phyloP scores from a whole-genome alignment of 1,140 invertebrate species.

The Mylabris phalerata region DNA sequence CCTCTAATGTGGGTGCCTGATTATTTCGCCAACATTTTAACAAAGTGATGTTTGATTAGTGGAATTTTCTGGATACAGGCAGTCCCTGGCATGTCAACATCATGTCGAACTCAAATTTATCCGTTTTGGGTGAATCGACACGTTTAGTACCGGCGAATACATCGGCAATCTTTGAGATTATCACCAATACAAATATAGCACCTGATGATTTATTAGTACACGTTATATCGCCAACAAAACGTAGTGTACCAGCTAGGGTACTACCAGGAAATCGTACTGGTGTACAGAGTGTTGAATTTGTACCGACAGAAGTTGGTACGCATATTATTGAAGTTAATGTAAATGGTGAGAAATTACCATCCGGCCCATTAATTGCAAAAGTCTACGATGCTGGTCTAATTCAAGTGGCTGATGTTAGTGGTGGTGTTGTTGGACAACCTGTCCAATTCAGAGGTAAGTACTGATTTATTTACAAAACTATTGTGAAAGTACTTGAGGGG shows the following conservation, averaged over 20 bases:
- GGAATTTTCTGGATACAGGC: slow-evolving; percentile 49
- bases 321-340: slow-evolving; percentile 79
- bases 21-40: no score
- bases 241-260: slow-evolving; percentile 60
- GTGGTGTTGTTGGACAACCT: slow-evolving; percentile 83
- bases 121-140: slow-evolving; percentile 76
- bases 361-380: slow-evolving; percentile 81
- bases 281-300: slow-evolving; percentile 82
- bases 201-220: slow-evolving; percentile 47
- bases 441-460: slow-evolving; percentile 83
- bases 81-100: slow-evolving; percentile 87
- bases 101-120: slow-evolving; percentile 55
- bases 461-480: background rate
- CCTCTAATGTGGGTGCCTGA: no score
- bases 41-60: no score
- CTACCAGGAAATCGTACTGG: slow-evolving; percentile 66
- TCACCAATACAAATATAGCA: slow-evolving; percentile 47
- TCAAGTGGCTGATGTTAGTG: slow-evolving; percentile 85
- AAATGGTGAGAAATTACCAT: slow-evolving; percentile 77
- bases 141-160: slow-evolving; percentile 80
- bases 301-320: slow-evolving; percentile 83
- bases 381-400: slow-evolving; percentile 89
- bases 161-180: slow-evolving; percentile 80
- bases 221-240: slow-evolving; percentile 62
- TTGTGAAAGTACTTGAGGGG: slow-evolving; percentile 8